Conservation (phyloP, 1,140 invertebrate genomes). For the Papilio glaucus region DNA sequence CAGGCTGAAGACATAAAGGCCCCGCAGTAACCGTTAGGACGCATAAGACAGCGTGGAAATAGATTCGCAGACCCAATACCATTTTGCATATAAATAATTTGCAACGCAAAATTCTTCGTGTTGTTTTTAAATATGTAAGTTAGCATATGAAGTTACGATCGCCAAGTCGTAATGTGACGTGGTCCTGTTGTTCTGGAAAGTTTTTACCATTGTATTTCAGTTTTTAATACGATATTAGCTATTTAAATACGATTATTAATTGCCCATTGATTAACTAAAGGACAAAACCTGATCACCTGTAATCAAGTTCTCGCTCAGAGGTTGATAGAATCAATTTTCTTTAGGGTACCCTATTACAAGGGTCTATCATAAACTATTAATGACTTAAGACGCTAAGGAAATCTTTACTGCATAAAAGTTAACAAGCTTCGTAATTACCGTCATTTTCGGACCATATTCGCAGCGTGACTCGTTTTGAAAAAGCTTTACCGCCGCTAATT, state of each 20-base stretch:
- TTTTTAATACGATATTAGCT: too few relatives aligned
- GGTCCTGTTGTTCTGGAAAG: too few relatives aligned
- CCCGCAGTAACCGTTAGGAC: constrained; percentile 25
- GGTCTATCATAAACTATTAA: neutral
- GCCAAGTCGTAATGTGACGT: neutral
- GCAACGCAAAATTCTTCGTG: neutral
- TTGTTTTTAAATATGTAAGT: neutral
- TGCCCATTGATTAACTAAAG: too few relatives aligned
- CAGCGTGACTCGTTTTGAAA: constrained; percentile 1
- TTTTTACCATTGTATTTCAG: too few relatives aligned
- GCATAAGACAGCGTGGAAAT: constrained; percentile 32
- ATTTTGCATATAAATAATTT: constrained; percentile 28
- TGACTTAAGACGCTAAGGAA: neutral
- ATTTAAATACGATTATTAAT: too few relatives aligned
- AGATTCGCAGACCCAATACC: constrained; percentile 25
- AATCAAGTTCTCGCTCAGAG: too few relatives aligned
- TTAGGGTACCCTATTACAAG: too few relatives aligned
- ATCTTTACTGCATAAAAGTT: constrained; percentile 5
- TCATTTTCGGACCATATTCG: neutral
- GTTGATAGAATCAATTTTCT: too few relatives aligned
- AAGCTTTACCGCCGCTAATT: constrained; percentile 23
- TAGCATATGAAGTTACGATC: neutral
- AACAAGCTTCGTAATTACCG: constrained; percentile 8
- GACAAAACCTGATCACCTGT: too few relatives aligned
- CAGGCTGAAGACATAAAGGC: constrained; percentile 30